Evolutionary conservation across 1,140 invertebrate species (phyloP), one percentile per base, ranked within the genome.

Genomic region (Bilobella aurantiaca): DNA sequence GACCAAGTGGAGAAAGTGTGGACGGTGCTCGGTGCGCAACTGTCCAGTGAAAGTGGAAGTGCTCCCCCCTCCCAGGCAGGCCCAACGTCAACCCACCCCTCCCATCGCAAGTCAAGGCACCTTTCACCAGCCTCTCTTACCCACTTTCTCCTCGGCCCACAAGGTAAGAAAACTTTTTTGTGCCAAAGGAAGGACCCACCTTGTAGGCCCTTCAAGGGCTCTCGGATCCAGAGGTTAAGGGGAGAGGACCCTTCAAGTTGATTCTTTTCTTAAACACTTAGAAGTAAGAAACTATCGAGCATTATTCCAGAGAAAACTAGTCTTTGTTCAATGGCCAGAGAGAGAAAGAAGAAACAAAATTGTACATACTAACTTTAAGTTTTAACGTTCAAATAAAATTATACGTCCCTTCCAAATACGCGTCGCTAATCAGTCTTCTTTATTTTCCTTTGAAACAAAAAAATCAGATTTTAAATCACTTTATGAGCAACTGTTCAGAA

Each of bases 381-480:
- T 58, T 58, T 58, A 58, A 58, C 57, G 57, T 58, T 58, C 57
- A 58, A 58, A 58, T 58, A 58, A 58, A 58, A 58, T 53, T 53
- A 58, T 58, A 58, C 57, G 23, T 58, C 57, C 57, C 28, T 58
- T 58, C 2, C 3, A 58, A 58, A n/a, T n/a, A n/a, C n/a, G n/a
- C n/a, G n/a, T n/a, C n/a, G n/a, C n/a, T n/a, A n/a, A n/a, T n/a
- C n/a, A n/a, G n/a, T n/a, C n/a, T n/a, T n/a, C n/a, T n/a, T n/a
- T n/a, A n/a, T n/a, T n/a, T n/a, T n/a, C n/a, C n/a, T n/a, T n/a
- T n/a, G 28, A 28, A 58, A 58, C 21, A 28, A 58, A 58, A n/a
- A n/a, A n/a, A n/a, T n/a, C n/a, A n/a, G n/a, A n/a, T n/a, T n/a
- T n/a, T n/a, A n/a, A n/a, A n/a, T n/a, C n/a, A n/a, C n/a, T n/a